Evolutionary conservation across 2,888 invertebrate species (phyloP), one percentile per base, ranked within the genome.

Genomic region (Agrotis segetum): DNA sequence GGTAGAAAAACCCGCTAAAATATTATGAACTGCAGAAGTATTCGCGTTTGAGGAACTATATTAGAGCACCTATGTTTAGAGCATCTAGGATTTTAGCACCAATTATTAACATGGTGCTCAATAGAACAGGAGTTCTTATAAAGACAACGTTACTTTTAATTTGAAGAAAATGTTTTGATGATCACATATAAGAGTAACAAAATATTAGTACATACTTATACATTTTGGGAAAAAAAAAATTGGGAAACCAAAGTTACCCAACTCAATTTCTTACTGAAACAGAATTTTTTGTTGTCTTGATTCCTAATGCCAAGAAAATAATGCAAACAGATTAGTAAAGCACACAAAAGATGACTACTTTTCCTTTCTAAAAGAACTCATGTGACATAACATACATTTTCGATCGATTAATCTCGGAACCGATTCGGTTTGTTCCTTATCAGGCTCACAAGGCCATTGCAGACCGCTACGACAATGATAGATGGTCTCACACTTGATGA

Each of bases 401-500:
- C 77, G 78, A 87, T 87, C 88, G 88, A 89, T 91, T 91, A 91
- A 92, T 91, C 90, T 90, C 83, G 81, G 85, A 81, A 85, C 76
- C 82, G 82, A 83, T 78, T 88, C 83, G 87, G 88, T 90, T 90
- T 90, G 89, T 91, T 87, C 87, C 88, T 90, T 93, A 94, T 93
- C 92, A 79, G 77, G 87, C 86, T 87, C 87, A 84, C 92, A 90
- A 93, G 92, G 92, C 91, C 90, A 82, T 71, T 88, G 89, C 89
- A 90, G 85, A 79, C 77, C 85, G 87, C 86, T 83, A 72, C 87
- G 90, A 93, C 93, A 93, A 88, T 94, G 94, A 94, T 92, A 85
- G 92, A 94, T 94, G 88, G 88, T 80, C 62, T 34, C 64, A 50
- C 72, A 74, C 84, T 90, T 93, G 93, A 93, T 92, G 92, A 93